Percentiles rank a stretch among this genome's conserved stretches.
phyloP scores from a whole-genome alignment of 2,888 invertebrate species.

The Aleiodes testaceus region DNA sequence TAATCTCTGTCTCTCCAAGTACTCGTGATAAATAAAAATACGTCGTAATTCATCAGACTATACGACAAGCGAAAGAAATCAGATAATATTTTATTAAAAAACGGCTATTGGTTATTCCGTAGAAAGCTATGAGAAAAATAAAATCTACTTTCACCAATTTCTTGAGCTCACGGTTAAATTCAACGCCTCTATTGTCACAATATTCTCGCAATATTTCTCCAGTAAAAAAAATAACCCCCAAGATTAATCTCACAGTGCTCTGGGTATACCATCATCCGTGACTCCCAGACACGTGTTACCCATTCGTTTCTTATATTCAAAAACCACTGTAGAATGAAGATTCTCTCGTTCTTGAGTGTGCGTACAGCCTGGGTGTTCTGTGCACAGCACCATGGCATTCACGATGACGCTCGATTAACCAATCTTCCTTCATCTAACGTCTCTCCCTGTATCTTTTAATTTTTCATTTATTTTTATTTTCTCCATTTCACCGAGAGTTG shows the following conservation, averaged over 20 bases:
- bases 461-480: background rate
- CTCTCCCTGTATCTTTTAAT: background rate
- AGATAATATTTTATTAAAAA: too few species aligned
- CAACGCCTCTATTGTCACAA: slow-evolving; percentile 7
- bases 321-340: slow-evolving; percentile 30
- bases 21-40: background rate
- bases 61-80: background rate
- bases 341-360: slow-evolving; percentile 21
- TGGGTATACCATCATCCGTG: slow-evolving; percentile 49
- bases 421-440: background rate
- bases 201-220: background rate
- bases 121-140: too few species aligned
- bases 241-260: slow-evolving; percentile 45
- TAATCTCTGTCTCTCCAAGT: background rate
- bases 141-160: background rate
- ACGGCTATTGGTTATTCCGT: too few species aligned
- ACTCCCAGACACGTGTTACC: slow-evolving; percentile 55
- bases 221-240: slow-evolving; percentile 9
- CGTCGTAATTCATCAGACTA: background rate
- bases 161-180: background rate
- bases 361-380: slow-evolving; percentile 41
- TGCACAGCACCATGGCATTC: slow-evolving; percentile 2
- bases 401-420: slow-evolving; percentile 41
- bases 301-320: slow-evolving; percentile 47
- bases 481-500: slow-evolving; percentile 17